A percentile compares a stretch with the other conserved stretches of the same genome.
Conservation (phyloP, 1,140 invertebrate species). For the Conopomorpha cramerella region DNA sequence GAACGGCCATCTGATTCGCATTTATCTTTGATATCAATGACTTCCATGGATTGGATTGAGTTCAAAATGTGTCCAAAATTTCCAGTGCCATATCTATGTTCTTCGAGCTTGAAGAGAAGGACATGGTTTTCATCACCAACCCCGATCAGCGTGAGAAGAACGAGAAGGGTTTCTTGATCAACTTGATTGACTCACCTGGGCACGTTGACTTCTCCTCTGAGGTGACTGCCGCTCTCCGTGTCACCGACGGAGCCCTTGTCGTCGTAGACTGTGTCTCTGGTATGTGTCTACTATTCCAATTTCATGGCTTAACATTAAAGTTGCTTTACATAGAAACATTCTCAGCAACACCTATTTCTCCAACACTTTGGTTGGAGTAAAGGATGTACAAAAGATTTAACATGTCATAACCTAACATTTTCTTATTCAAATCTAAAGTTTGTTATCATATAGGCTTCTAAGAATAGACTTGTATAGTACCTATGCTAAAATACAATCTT, state of each 20-base stretch:
- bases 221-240: conserved; percentile 97
- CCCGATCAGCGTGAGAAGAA: conserved; percentile 87
- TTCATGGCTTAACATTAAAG: too few relatives aligned
- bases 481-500: conserved; percentile 2
- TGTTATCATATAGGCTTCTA: too few relatives aligned
- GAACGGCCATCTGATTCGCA: conserved; percentile 52
- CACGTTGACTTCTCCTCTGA: conserved; percentile 99
- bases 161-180: conserved; percentile 97
- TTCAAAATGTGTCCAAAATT: conserved; percentile 11
- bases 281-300: too few relatives aligned
- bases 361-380: too few relatives aligned
- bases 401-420: too few relatives aligned
- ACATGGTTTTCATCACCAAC: conserved; percentile 88
- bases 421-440: too few relatives aligned
- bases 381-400: too few relatives aligned
- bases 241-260: conserved; percentile 98
- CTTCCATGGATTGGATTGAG: conserved; percentile 3
- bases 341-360: too few relatives aligned
- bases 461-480: too few relatives aligned
- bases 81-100: conserved; percentile 96
- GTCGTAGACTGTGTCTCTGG: conserved; percentile 99
- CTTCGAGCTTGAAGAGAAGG: conserved; percentile 93
- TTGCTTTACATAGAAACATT: too few relatives aligned
- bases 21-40: background rate
- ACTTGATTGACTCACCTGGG: conserved; percentile 98